Evolutionary conservation across 92 coral and sea anemone species (phyloP).

Genomic region (Palythoa heliodiscus): DNA sequence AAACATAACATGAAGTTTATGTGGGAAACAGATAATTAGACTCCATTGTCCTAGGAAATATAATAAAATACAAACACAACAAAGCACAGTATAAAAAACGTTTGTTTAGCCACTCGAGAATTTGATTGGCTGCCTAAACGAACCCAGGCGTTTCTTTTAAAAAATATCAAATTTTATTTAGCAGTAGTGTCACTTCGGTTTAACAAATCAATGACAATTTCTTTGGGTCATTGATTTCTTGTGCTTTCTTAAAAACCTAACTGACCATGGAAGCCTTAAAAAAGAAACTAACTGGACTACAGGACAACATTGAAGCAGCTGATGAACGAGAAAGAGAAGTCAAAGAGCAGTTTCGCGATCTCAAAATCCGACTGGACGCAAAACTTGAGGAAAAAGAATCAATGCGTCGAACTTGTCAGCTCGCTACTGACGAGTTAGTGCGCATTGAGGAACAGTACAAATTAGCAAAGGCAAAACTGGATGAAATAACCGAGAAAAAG

Average conservation of each 20-base stretch:
- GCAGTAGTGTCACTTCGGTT: constrained; percentile 9
- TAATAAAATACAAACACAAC: too few species aligned
- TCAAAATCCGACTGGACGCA: constrained; percentile 38
- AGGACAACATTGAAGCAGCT: constrained; percentile 44
- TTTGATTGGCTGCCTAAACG: too few species aligned
- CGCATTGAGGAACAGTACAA: constrained; percentile 35
- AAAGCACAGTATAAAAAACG: too few species aligned
- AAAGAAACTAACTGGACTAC: constrained; percentile 30
- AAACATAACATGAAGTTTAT: too few species aligned
- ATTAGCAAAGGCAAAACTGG: constrained; percentile 11
- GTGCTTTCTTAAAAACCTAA: neutral
- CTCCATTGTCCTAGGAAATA: too few species aligned
- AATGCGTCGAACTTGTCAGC: constrained; percentile 36
- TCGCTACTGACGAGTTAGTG: constrained; percentile 36
- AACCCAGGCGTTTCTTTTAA: too few species aligned
- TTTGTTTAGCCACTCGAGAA: too few species aligned
- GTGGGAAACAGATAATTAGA: too few species aligned
- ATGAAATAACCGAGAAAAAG: constrained; percentile 23
- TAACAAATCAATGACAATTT: neutral
- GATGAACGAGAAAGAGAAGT: constrained; percentile 53
- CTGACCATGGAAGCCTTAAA: constrained; percentile 48
- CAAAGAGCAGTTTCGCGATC: constrained; percentile 27
- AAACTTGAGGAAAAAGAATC: constrained; percentile 46
- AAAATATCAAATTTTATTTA: neutral
- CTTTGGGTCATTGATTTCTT: neutral